A percentile compares a stretch with the other conserved stretches of the same genome.
phyloP scores from a whole-genome alignment of 30 jellyfish, hydroid and myxozoan genomes.

The Aurelia aurita complex sp. Pacific region DNA sequence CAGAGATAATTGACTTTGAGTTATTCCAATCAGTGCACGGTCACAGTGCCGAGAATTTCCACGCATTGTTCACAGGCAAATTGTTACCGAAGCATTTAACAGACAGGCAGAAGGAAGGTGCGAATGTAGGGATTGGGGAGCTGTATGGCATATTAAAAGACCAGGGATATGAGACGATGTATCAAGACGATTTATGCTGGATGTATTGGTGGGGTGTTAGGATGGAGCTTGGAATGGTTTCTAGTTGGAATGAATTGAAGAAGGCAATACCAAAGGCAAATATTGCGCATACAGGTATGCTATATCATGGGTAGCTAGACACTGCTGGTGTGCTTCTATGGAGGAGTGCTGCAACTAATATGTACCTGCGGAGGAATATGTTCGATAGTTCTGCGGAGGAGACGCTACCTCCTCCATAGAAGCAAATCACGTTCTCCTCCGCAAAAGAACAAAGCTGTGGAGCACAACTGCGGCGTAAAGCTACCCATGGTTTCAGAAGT shows the following conservation, averaged over 20 bases:
- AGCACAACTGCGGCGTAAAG: too few relatives aligned
- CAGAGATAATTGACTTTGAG: conserved; percentile 87
- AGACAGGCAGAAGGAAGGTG: conserved; percentile 56
- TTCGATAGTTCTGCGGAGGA: too few relatives aligned
- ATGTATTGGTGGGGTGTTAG: conserved; percentile 85
- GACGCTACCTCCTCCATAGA: too few relatives aligned
- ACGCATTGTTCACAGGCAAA: conserved; percentile 83
- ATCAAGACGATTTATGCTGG: conserved; percentile 97
- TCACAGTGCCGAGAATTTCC: conserved; percentile 90
- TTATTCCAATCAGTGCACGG: conserved; percentile 92
- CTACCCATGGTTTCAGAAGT: too few relatives aligned
- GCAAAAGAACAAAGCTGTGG: too few relatives aligned
- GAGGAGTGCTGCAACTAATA: too few relatives aligned
- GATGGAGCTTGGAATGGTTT: conserved; percentile 81
- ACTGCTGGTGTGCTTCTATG: too few relatives aligned
- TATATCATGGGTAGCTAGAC: background rate
- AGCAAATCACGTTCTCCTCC: too few relatives aligned
- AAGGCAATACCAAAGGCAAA: conserved; percentile 20
- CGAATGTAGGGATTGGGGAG: conserved; percentile 42
- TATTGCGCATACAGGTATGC: conserved; percentile 78
- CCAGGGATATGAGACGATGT: conserved; percentile 72
- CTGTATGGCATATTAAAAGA: conserved; percentile 34
- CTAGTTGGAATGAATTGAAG: conserved; percentile 53
- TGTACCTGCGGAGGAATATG: background rate
- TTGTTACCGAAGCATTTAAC: conserved; percentile 66